Conservation (phyloP, 2,888 invertebrate genomes). For the Hoplodrina blanda region DNA sequence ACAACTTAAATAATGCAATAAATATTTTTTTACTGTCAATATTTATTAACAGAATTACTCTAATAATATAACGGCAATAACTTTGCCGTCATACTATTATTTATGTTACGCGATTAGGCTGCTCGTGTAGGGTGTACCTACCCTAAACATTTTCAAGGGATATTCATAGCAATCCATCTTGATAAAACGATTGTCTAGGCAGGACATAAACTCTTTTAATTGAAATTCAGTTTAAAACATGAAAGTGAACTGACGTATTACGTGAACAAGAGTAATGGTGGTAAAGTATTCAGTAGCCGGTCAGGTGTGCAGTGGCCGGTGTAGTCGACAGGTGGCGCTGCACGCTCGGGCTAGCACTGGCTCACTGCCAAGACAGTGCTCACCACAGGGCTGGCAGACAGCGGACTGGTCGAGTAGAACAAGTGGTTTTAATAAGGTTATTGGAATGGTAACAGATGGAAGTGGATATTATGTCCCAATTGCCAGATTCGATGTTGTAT, state of each 20-base stretch:
- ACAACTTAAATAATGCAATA: no score
- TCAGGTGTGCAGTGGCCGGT: constrained; percentile 30
- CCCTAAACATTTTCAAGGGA: no score
- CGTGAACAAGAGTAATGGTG: constrained; percentile 13
- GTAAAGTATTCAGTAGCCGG: constrained; percentile 16
- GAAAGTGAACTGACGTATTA: constrained; percentile 3
- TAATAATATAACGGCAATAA: no score
- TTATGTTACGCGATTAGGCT: no score
- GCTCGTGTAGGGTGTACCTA: no score
- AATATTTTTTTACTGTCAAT: no score
- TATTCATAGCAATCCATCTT: no score
- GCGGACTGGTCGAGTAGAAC: not conserved
- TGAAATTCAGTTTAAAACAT: constrained; percentile 6
- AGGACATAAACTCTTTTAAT: not conserved
- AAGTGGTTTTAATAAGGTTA: constrained; percentile 35
- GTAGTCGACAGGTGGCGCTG: constrained; percentile 46
- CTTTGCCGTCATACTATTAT: no score
- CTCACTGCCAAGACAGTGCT: constrained; percentile 47
- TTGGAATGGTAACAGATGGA: constrained; percentile 12
- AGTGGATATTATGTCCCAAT: not conserved
- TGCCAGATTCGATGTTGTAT: constrained; percentile 14
- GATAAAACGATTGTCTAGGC: not conserved
- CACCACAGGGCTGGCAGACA: constrained; percentile 42
- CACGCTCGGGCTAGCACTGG: constrained; percentile 38
- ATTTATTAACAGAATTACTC: no score